These are phyloP conservation scores for Amblyjoppa proteus DNA, from an alignment of 2,888 invertebrate species.

Conservation along the genomic window DNA sequence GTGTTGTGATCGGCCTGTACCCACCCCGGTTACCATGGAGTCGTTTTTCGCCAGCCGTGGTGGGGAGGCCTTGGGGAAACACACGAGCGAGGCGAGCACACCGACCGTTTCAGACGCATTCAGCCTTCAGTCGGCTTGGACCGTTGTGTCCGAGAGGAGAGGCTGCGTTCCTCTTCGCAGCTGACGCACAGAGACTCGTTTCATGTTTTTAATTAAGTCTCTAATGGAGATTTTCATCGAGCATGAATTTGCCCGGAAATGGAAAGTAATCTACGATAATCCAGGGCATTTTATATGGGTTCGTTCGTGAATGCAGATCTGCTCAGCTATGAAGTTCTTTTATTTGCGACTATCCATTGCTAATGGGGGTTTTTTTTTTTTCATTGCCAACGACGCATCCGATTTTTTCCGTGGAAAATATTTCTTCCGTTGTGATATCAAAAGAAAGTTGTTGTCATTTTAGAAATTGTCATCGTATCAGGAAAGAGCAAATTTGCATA, in stretches of 20 bases:
- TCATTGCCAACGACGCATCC: too few species aligned
- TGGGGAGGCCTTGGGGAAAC: conserved; percentile 27
- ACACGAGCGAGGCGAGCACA: background rate
- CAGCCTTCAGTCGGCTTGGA: conserved; percentile 13
- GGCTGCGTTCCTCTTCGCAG: background rate
- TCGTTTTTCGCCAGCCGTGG: conserved; percentile 53
- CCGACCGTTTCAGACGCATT: conserved; percentile 40
- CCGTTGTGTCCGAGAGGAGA: conserved; percentile 17
- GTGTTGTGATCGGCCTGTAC: conserved; percentile 75
- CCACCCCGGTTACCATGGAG: conserved; percentile 80
- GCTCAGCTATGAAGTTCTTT: too few species aligned
- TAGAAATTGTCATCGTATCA: too few species aligned
- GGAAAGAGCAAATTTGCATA: too few species aligned
- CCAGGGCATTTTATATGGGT: background rate
- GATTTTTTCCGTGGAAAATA: too few species aligned
- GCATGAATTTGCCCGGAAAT: background rate
- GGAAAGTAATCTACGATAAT: conserved; percentile 21
- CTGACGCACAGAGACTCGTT: background rate
- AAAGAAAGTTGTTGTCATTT: too few species aligned
- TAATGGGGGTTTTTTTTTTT: too few species aligned
- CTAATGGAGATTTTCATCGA: conserved; percentile 13
- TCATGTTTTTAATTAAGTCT: background rate
- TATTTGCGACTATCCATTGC: too few species aligned
- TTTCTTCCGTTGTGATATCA: too few species aligned
- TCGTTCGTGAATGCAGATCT: too few species aligned